Conservation (phyloP, 2,113 vertebrate genomes). For the Zosterops japonicus region DNA sequence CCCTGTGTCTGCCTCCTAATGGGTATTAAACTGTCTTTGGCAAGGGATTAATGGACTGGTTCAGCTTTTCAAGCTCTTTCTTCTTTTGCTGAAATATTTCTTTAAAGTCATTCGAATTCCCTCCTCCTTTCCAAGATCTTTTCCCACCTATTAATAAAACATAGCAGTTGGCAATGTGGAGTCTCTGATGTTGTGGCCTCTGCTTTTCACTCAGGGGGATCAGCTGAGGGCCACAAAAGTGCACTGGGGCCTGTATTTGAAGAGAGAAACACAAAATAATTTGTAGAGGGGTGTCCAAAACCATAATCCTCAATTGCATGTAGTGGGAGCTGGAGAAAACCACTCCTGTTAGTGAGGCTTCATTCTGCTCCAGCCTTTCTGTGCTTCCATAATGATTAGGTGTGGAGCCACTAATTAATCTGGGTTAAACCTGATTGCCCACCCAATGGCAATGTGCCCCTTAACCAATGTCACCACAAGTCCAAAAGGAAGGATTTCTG, state of each 20-base stretch:
- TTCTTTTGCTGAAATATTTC: neutral
- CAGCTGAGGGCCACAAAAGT: neutral
- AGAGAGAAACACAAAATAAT: neutral
- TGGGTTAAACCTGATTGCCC: neutral
- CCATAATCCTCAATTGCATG: neutral
- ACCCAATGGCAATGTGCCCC: neutral
- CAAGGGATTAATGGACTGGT: neutral
- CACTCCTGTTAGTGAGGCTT: rapidly evolving
- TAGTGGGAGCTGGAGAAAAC: neutral
- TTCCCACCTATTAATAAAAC: neutral
- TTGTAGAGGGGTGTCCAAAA: neutral
- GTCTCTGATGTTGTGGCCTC: neutral
- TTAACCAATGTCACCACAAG: neutral
- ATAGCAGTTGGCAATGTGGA: neutral
- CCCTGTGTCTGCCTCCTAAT: neutral
- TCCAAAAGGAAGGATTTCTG: neutral
- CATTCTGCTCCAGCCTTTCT: neutral
- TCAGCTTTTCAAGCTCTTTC: neutral
- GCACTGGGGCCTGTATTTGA: neutral
- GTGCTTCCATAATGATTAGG: neutral
- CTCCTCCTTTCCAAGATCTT: neutral
- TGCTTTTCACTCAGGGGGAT: neutral
- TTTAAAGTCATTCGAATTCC: neutral
- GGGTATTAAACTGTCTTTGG: neutral
- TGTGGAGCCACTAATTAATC: neutral